Evolutionary conservation across 2,797 vertebrate species (phyloP).

Genomic region (Hapalemur alaotrensis): DNA sequence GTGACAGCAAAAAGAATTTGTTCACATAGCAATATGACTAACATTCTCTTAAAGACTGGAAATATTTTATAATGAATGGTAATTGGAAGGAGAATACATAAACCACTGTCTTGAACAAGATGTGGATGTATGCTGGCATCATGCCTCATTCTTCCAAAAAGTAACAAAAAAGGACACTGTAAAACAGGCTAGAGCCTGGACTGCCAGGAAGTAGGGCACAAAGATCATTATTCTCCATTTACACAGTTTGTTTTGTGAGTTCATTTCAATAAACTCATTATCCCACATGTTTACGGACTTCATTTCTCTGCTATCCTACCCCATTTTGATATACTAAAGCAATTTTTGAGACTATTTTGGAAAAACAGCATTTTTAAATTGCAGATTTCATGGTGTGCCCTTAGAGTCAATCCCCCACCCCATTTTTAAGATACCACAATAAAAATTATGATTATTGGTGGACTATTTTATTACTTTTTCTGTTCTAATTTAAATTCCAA

Average conservation of each 20-base stretch:
- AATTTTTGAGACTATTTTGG: background rate
- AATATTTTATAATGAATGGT: constrained; percentile 31
- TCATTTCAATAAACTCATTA: constrained; percentile 77
- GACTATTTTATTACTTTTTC: background rate
- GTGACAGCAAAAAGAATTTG: background rate
- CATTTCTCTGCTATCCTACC: constrained; percentile 42
- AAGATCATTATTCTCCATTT: constrained; percentile 61
- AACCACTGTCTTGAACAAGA: constrained; percentile 48
- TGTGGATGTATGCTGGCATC: constrained; percentile 53
- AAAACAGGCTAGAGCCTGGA: background rate
- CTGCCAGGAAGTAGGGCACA: constrained; percentile 68
- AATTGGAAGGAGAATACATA: constrained; percentile 36
- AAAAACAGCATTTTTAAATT: background rate
- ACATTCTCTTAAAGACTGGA: background rate
- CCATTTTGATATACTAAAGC: constrained; percentile 58
- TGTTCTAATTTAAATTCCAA: background rate
- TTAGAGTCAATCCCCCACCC: background rate
- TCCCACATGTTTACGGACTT: constrained; percentile 63
- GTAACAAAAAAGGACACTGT: constrained; percentile 60
- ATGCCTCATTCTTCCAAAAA: constrained; percentile 65
- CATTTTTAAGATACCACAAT: background rate
- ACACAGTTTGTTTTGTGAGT: constrained; percentile 68
- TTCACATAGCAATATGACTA: background rate
- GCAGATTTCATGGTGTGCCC: background rate
- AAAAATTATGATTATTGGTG: background rate